Evolutionary conservation across 2,888 invertebrate species (phyloP).

Genomic region (Eilema sororculum): DNA sequence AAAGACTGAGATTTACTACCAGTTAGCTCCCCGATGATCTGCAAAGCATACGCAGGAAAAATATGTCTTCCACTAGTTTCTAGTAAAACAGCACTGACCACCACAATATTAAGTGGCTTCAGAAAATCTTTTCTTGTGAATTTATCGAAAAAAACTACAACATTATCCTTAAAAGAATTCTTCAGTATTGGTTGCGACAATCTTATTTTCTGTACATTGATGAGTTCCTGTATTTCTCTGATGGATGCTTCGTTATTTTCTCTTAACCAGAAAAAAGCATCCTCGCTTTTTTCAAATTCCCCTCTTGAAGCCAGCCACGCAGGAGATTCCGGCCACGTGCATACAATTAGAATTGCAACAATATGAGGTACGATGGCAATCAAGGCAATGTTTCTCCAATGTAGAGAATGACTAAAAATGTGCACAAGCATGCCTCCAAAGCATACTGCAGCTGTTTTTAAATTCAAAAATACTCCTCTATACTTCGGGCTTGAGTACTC

Average conservation of each 20-base stretch:
- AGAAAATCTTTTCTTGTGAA: slow-evolving; percentile 66
- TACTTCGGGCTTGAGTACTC: slow-evolving; percentile 68
- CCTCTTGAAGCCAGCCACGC: slow-evolving; percentile 84
- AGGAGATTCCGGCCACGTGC: slow-evolving; percentile 87
- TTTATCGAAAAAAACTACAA: slow-evolving; percentile 55
- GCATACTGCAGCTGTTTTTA: slow-evolving; percentile 67
- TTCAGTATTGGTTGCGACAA: slow-evolving; percentile 27
- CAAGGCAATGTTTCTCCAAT: slow-evolving; percentile 65
- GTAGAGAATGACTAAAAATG: slow-evolving; percentile 53
- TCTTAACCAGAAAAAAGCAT: slow-evolving; percentile 82
- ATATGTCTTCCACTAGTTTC: slow-evolving; percentile 69
- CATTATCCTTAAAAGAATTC: slow-evolving; percentile 26
- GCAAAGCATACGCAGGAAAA: slow-evolving; percentile 68
- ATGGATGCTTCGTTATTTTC: slow-evolving; percentile 63
- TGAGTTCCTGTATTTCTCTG: slow-evolving; percentile 60
- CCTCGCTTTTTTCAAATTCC: slow-evolving; percentile 76
- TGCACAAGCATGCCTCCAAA: slow-evolving; percentile 63
- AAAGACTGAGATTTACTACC: slow-evolving; percentile 58
- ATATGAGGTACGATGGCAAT: slow-evolving; percentile 56
- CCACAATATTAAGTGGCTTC: slow-evolving; percentile 62
- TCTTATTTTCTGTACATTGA: slow-evolving; percentile 59
- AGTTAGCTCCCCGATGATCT: slow-evolving; percentile 65
- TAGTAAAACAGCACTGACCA: slow-evolving; percentile 56
- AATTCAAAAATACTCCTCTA: slow-evolving; percentile 69
- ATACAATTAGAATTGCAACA: slow-evolving; percentile 60